A percentile compares a stretch with the other conserved stretches of the same genome.
Evolutionary conservation across 2,797 vertebrate genomes (phyloP).

Genomic region (Melanotaenia parkinsoni): DNA sequence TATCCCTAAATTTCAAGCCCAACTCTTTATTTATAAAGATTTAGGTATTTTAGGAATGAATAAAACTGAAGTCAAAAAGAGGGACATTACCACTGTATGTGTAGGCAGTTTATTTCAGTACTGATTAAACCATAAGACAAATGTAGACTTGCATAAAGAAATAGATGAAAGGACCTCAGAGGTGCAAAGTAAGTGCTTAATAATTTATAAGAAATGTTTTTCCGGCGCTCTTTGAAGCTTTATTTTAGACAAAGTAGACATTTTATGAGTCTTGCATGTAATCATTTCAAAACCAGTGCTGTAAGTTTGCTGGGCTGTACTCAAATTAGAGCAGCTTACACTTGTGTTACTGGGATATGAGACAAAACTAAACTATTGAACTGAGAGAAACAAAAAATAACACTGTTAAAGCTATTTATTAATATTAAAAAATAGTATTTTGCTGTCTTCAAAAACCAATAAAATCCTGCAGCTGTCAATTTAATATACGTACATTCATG

Average conservation of each 20-base stretch:
- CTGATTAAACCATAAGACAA: conserved; percentile 28
- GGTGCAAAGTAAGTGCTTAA: conserved; percentile 29
- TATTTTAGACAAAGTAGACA: conserved; percentile 40
- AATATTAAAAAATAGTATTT: not conserved
- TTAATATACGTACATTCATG: too few species aligned
- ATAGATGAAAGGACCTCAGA: conserved; percentile 22
- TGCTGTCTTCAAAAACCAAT: not conserved
- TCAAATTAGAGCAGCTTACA: conserved; percentile 13
- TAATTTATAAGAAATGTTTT: conserved; percentile 43
- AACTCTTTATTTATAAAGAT: conserved; percentile 6
- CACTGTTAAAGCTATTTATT: not conserved
- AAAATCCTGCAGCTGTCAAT: not conserved
- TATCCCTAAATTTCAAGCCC: not conserved
- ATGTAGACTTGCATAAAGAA: conserved; percentile 30
- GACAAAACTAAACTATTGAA: not conserved
- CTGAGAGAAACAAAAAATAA: not conserved
- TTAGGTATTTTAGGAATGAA: not conserved
- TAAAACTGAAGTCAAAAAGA: not conserved
- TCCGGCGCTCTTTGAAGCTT: not conserved
- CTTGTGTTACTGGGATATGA: not conserved
- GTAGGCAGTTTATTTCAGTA: conserved; percentile 26
- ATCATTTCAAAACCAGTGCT: conserved; percentile 22
- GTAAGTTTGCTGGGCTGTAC: conserved; percentile 10
- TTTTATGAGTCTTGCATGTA: conserved; percentile 37
- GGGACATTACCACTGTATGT: conserved; percentile 9